Conservation (phyloP, 30 jellyfish, hydroid and myxozoan species). For the Hydractinia symbiolongicarpus region DNA sequence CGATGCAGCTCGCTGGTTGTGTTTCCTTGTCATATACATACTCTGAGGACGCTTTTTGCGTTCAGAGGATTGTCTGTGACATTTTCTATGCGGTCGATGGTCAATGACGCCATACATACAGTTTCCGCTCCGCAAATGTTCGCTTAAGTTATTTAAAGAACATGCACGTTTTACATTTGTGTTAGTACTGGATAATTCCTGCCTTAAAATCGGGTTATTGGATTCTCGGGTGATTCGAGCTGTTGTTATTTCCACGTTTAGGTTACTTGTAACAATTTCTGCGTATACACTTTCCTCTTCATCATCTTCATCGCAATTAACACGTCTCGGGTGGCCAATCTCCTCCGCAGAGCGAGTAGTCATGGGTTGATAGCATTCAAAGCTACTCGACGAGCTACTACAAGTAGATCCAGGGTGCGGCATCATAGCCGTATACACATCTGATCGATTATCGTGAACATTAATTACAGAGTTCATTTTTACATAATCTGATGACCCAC, state of each 20-base stretch:
- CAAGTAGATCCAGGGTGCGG: background rate
- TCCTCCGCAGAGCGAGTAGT: conserved; percentile 15
- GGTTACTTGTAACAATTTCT: conserved; percentile 56
- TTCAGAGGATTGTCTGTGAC: background rate
- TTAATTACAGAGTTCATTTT: too few relatives aligned
- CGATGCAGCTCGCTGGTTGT: background rate
- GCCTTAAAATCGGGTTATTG: conserved; percentile 74
- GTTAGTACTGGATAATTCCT: background rate
- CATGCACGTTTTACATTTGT: background rate
- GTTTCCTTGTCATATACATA: background rate
- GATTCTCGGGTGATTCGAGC: conserved; percentile 87
- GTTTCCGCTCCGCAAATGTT: background rate
- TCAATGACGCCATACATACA: conserved; percentile 7
- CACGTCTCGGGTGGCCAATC: background rate
- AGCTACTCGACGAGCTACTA: background rate
- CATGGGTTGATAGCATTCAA: background rate
- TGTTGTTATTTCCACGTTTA: conserved; percentile 52
- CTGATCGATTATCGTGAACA: too few relatives aligned
- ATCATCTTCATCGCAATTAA: background rate
- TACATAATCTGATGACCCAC: too few relatives aligned
- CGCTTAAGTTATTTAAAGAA: background rate
- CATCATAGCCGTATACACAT: background rate
- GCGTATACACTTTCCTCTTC: conserved; percentile 60
- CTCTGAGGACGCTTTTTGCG: background rate
- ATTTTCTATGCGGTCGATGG: background rate